phyloP scores from a whole-genome alignment of 2,113 vertebrate genomes.

The Gyps fulvus region DNA sequence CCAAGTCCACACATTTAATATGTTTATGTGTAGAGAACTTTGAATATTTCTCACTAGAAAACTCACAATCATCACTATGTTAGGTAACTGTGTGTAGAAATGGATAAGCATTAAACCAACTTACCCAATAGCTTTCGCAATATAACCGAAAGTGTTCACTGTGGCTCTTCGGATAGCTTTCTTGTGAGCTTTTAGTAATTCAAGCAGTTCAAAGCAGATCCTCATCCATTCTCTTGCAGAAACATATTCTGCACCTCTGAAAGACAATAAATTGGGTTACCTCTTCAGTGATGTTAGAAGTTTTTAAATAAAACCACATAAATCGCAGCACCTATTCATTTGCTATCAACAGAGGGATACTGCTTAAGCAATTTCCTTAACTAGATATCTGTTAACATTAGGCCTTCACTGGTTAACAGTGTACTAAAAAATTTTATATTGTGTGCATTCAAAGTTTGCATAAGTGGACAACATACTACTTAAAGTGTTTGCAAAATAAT shows the following conservation, averaged over 20 bases:
- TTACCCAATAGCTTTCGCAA: slow-evolving; percentile 98
- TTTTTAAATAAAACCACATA: neutral
- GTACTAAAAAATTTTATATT: neutral
- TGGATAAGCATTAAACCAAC: neutral
- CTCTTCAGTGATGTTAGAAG: neutral
- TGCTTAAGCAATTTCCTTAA: neutral
- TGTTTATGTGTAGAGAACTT: neutral
- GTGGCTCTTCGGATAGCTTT: slow-evolving; percentile 98
- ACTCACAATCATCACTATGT: neutral
- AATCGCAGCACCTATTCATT: neutral
- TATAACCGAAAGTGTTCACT: slow-evolving; percentile 98
- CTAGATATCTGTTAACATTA: neutral
- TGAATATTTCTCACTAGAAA: neutral
- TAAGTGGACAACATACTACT: neutral
- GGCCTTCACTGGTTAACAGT: neutral
- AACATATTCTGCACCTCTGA: slow-evolving; percentile 97
- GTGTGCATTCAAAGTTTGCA: neutral
- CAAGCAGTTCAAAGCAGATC: slow-evolving; percentile 97
- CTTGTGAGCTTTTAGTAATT: slow-evolving; percentile 96
- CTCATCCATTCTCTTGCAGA: slow-evolving; percentile 99
- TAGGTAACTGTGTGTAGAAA: neutral
- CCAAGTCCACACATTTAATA: neutral
- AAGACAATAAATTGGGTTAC: neutral
- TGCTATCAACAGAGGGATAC: neutral
- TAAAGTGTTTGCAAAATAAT: neutral